These are phyloP conservation scores for Epiblema foenella DNA, from an alignment of 2,888 invertebrate genomes.

Conservation along the genomic window DNA sequence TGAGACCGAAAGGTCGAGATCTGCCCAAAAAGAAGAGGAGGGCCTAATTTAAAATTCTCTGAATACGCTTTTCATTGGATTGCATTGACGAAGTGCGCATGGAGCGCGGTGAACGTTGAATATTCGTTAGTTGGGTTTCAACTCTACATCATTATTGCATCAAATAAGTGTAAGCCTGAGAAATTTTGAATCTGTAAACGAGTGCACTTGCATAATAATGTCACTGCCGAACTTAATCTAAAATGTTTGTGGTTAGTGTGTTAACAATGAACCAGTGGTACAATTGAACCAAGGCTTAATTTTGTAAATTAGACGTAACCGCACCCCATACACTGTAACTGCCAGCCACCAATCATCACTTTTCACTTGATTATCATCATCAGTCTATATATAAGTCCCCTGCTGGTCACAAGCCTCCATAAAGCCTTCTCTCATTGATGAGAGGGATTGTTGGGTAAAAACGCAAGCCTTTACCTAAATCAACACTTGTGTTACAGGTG, in stretches of 20 bases:
- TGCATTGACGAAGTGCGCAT: constrained; percentile 8
- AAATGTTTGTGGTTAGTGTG: background rate
- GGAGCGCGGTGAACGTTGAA: constrained; percentile 15
- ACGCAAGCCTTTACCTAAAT: background rate
- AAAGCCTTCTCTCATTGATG: too few relatives aligned
- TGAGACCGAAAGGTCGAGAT: constrained; percentile 62
- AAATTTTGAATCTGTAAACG: background rate
- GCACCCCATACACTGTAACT: too few relatives aligned
- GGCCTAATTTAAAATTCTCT: constrained; percentile 41
- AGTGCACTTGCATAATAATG: background rate
- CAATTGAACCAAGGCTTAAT: too few relatives aligned
- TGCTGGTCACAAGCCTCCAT: too few relatives aligned
- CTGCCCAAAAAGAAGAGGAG: constrained; percentile 43
- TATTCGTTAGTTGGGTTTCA: constrained; percentile 8
- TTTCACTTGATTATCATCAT: too few relatives aligned
- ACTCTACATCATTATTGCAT: background rate
- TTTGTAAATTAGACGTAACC: background rate
- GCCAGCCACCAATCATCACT: too few relatives aligned
- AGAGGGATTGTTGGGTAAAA: too few relatives aligned
- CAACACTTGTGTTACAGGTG: background rate
- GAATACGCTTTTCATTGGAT: constrained; percentile 40
- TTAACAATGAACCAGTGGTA: background rate
- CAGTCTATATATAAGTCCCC: too few relatives aligned
- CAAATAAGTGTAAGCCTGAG: background rate
- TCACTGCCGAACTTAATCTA: background rate